Conservation (phyloP, 2,113 vertebrate species). For the Brachyhypopomus occidentalis region DNA sequence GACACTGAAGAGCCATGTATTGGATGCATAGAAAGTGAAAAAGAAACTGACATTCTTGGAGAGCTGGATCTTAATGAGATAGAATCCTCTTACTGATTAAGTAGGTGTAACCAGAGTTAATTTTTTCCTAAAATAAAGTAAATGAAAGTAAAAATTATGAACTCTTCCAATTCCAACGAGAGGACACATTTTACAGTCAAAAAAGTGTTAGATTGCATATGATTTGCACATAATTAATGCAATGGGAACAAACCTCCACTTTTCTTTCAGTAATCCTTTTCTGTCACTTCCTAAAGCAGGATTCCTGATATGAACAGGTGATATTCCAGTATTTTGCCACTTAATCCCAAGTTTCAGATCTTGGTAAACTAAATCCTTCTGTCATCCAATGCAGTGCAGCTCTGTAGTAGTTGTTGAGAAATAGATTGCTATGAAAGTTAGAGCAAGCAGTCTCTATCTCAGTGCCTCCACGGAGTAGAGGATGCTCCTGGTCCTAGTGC, state of each 20-base stretch:
- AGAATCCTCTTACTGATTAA: too few species aligned
- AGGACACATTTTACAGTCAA: neutral
- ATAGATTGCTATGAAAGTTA: conserved; percentile 70
- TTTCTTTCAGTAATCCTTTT: conserved; percentile 9
- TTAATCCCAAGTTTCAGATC: conserved; percentile 42
- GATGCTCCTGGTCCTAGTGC: conserved; percentile 74
- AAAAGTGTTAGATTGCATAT: neutral
- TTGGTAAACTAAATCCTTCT: conserved; percentile 32
- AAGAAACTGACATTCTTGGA: neutral
- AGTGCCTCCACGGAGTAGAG: conserved; percentile 34
- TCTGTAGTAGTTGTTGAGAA: conserved; percentile 74
- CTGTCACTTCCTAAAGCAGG: conserved; percentile 28
- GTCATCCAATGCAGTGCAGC: conserved; percentile 60
- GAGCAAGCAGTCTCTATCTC: conserved; percentile 59
- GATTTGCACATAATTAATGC: neutral
- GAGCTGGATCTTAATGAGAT: too few species aligned
- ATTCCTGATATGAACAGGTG: conserved; percentile 15
- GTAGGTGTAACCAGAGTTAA: neutral
- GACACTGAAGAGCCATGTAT: neutral
- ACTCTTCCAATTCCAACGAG: neutral
- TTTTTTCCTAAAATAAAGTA: neutral
- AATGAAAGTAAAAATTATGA: neutral
- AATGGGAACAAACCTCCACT: conserved; percentile 21
- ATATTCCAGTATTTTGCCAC: conserved; percentile 20
- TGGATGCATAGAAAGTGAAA: neutral